Evolutionary conservation across 2,113 vertebrate genomes (phyloP).

Genomic region (Sebastes schlegelii): DNA sequence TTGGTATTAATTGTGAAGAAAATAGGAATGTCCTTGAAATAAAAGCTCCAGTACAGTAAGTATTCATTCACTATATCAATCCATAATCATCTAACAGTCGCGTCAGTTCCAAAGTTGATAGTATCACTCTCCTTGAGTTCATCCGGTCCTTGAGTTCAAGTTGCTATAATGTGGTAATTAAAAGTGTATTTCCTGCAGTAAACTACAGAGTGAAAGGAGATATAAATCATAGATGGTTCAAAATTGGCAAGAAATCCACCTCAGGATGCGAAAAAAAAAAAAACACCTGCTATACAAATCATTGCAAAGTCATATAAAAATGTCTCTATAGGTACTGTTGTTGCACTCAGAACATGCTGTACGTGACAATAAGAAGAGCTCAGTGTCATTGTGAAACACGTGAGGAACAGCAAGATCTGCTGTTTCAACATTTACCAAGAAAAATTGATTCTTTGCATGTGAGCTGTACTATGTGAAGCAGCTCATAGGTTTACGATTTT

Average conservation of each 20-base stretch:
- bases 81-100: too few relatives aligned
- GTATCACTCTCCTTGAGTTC: background rate
- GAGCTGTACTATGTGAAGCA: background rate
- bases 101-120: constrained; percentile 28
- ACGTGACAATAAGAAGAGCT: background rate
- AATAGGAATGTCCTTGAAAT: too few relatives aligned
- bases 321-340: background rate
- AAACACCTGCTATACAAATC: background rate
- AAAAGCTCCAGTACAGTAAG: too few relatives aligned
- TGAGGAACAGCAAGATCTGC: background rate
- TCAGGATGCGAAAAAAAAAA: background rate
- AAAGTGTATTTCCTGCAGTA: constrained; percentile 13
- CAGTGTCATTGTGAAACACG: background rate
- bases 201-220: background rate
- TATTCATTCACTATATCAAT: too few relatives aligned
- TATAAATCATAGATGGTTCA: background rate
- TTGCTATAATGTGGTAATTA: background rate
- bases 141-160: background rate
- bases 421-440: background rate
- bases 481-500: background rate
- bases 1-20: too few relatives aligned
- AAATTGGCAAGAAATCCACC: background rate
- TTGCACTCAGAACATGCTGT: background rate
- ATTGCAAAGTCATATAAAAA: background rate
- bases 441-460: background rate